phyloP scores from a whole-genome alignment of 92 coral and sea anemone genomes.

The Hydrozoanthus gracilis region DNA sequence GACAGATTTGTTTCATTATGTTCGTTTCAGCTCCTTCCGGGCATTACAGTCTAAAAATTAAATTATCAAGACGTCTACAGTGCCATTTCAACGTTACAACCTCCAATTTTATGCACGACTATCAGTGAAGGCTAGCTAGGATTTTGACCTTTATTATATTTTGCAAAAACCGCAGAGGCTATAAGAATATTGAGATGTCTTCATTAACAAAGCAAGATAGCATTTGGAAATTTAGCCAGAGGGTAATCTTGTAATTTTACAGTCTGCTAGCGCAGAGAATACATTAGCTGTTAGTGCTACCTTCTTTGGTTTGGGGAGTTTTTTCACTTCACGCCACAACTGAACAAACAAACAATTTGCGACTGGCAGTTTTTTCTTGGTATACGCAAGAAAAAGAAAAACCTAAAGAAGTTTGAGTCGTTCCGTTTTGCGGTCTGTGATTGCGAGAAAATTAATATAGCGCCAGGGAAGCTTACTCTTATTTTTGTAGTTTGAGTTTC shows the following conservation, averaged over 20 bases:
- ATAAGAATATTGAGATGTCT: background rate
- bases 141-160: background rate
- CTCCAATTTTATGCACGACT: background rate
- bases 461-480: background rate
- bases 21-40: constrained; percentile 25
- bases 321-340: background rate
- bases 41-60: background rate
- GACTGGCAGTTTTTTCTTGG: too few species aligned
- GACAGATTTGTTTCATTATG: constrained; percentile 11
- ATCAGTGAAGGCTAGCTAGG: background rate
- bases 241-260: background rate
- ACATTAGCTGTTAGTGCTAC: background rate
- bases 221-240: background rate
- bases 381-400: background rate
- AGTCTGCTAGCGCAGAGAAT: background rate
- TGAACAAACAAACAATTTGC: background rate
- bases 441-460: background rate
- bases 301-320: background rate
- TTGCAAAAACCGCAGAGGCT: constrained; percentile 11
- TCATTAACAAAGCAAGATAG: background rate
- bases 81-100: background rate
- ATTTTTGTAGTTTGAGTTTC: background rate
- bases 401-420: background rate
- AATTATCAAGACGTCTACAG: background rate
- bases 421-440: too few species aligned